A percentile compares a stretch with the other conserved stretches of the same genome.
phyloP scores from a whole-genome alignment of 2,113 vertebrate genomes.

The Garra rufa region DNA sequence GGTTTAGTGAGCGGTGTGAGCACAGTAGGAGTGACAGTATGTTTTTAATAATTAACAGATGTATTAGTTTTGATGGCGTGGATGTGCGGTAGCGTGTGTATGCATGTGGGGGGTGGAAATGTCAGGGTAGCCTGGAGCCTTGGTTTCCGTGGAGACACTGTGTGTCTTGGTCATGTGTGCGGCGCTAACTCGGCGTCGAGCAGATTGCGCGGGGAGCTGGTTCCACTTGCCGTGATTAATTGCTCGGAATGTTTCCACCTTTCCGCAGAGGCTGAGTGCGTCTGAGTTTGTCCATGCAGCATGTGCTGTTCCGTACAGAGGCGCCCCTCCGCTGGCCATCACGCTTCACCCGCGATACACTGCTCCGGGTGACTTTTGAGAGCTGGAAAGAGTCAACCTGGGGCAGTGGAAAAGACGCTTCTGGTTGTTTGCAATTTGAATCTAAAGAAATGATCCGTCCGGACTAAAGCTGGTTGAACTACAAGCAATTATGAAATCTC shows the following conservation, averaged over 20 bases:
- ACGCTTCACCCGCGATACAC: constrained; percentile 30
- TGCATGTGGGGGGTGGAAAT: constrained; percentile 38
- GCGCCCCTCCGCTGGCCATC: neutral
- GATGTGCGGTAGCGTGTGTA: constrained; percentile 1
- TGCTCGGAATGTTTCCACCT: constrained; percentile 72
- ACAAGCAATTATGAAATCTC: neutral
- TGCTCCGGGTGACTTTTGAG: neutral
- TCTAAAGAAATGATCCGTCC: neutral
- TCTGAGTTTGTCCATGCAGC: constrained; percentile 7
- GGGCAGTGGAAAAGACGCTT: neutral
- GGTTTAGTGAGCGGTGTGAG: no score
- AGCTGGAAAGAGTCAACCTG: neutral
- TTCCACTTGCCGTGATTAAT: constrained; percentile 79
- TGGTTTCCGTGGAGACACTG: constrained; percentile 58
- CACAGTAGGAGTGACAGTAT: neutral
- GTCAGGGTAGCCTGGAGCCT: constrained; percentile 46
- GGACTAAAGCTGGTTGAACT: neutral
- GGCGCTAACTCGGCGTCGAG: constrained; percentile 63
- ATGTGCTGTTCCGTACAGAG: neutral
- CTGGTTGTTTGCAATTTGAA: neutral
- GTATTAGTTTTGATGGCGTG: constrained; percentile 20
- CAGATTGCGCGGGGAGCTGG: constrained; percentile 64
- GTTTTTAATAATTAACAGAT: constrained; percentile 34
- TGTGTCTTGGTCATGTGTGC: constrained; percentile 69
- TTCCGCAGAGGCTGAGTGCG: constrained; percentile 49